phyloP scores from a whole-genome alignment of 1,140 invertebrate genomes.

The Diprion similis region DNA sequence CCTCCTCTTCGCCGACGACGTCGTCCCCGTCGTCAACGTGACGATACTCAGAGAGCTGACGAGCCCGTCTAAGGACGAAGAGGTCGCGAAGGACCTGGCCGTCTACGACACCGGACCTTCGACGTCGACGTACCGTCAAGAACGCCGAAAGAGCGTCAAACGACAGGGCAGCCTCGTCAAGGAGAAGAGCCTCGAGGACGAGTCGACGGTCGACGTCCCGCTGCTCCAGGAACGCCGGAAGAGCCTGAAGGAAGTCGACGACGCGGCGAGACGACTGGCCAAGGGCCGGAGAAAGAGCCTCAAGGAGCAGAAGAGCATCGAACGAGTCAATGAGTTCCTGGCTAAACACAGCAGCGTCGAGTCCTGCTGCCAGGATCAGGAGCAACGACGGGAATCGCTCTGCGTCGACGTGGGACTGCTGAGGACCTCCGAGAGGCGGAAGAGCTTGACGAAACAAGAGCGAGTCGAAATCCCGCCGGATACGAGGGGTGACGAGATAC shows the following conservation, averaged over 20 bases:
- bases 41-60: background rate
- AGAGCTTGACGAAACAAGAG: slow-evolving; percentile 11
- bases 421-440: background rate
- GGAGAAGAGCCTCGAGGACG: background rate
- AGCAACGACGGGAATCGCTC: background rate
- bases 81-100: background rate
- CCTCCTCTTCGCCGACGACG: background rate
- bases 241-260: slow-evolving; percentile 24
- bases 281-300: slow-evolving; percentile 35
- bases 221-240: background rate
- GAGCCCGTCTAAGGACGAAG: background rate
- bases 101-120: slow-evolving; percentile 2
- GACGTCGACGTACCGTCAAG: background rate
- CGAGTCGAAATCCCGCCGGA: background rate
- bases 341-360: slow-evolving; percentile 28
- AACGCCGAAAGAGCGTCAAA: background rate
- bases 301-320: slow-evolving; percentile 40
- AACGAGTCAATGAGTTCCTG: slow-evolving; percentile 38
- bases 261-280: background rate
- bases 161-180: slow-evolving; percentile 1
- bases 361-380: background rate
- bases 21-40: background rate
- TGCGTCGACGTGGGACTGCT: background rate
- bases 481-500: background rate
- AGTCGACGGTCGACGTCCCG: background rate